Conservation (phyloP, 2,888 invertebrate species). For the Saturnia pavonia region DNA sequence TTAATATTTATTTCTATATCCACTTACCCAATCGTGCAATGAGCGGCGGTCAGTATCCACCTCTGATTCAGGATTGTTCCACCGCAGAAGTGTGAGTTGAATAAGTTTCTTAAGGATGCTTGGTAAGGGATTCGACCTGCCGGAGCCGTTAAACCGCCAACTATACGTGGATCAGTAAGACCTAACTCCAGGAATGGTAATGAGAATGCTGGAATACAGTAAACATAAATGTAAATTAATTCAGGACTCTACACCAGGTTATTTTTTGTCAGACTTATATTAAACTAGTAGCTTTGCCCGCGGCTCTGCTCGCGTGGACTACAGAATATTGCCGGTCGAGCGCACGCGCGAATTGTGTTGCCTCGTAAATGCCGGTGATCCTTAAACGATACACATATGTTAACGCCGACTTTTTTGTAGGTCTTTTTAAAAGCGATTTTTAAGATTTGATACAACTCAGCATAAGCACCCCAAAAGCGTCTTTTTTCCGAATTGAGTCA, state of each 20-base stretch:
- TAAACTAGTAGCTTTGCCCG: background rate
- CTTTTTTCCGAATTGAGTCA: too few relatives aligned
- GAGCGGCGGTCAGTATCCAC: slow-evolving; percentile 77
- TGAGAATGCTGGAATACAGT: slow-evolving; percentile 13
- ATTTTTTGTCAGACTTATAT: background rate
- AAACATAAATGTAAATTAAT: background rate
- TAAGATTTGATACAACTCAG: too few relatives aligned
- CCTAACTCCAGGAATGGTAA: slow-evolving; percentile 2
- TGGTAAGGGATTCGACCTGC: slow-evolving; percentile 74
- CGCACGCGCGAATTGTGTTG: too few relatives aligned
- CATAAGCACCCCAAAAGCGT: too few relatives aligned
- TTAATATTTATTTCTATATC: background rate
- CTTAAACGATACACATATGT: too few relatives aligned
- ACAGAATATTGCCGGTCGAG: too few relatives aligned
- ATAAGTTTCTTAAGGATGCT: slow-evolving; percentile 60
- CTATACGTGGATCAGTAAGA: slow-evolving; percentile 45
- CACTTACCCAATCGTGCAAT: slow-evolving; percentile 69
- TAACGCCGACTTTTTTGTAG: too few relatives aligned
- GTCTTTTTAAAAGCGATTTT: too few relatives aligned
- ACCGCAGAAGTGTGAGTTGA: slow-evolving; percentile 69
- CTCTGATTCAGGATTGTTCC: slow-evolving; percentile 64
- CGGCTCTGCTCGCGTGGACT: too few relatives aligned
- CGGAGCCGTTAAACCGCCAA: slow-evolving; percentile 70
- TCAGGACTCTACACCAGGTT: background rate
- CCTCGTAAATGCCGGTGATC: too few relatives aligned